Evolutionary conservation across 2,113 vertebrate species (phyloP).

Genomic region (Albula goreensis): DNA sequence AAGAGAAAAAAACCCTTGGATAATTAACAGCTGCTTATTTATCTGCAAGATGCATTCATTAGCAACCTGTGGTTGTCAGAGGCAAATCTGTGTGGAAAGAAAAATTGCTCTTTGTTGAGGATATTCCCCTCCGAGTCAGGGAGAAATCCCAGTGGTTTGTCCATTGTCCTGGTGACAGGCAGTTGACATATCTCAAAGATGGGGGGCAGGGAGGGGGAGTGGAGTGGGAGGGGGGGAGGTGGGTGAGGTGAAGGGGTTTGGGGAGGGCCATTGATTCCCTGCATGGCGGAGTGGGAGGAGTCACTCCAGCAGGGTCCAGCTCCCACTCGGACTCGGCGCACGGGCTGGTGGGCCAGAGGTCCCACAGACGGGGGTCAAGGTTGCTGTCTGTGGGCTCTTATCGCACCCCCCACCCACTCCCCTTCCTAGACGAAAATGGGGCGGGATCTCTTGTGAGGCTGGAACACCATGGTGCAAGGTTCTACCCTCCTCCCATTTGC

Average conservation of each 20-base stretch:
- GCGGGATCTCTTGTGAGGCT: constrained; percentile 40
- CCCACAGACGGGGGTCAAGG: constrained; percentile 10
- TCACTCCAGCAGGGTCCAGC: constrained; percentile 54
- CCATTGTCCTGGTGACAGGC: constrained; percentile 83
- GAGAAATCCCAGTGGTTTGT: constrained; percentile 77
- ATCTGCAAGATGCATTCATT: constrained; percentile 80
- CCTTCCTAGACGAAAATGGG: too few species aligned
- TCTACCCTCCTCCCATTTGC: constrained; percentile 80
- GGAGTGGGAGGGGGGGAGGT: constrained; percentile 64
- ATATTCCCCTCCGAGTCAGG: constrained; percentile 82
- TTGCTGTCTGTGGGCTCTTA: constrained; percentile 4
- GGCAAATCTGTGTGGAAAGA: constrained; percentile 78
- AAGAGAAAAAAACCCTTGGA: constrained; percentile 74
- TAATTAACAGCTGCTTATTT: constrained; percentile 84
- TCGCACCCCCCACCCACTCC: too few species aligned
- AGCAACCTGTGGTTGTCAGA: constrained; percentile 65
- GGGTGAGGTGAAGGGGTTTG: constrained; percentile 62
- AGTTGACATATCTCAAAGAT: constrained; percentile 82
- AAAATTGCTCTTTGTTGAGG: constrained; percentile 83
- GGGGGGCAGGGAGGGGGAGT: constrained; percentile 80
- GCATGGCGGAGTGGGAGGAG: constrained; percentile 78
- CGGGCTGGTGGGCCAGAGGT: constrained; percentile 15
- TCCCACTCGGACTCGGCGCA: constrained; percentile 15
- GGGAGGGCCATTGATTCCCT: constrained; percentile 80
- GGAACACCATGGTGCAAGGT: constrained; percentile 83